phyloP scores from a whole-genome alignment of 2,888 invertebrate species.

The Hypena proboscidalis region DNA sequence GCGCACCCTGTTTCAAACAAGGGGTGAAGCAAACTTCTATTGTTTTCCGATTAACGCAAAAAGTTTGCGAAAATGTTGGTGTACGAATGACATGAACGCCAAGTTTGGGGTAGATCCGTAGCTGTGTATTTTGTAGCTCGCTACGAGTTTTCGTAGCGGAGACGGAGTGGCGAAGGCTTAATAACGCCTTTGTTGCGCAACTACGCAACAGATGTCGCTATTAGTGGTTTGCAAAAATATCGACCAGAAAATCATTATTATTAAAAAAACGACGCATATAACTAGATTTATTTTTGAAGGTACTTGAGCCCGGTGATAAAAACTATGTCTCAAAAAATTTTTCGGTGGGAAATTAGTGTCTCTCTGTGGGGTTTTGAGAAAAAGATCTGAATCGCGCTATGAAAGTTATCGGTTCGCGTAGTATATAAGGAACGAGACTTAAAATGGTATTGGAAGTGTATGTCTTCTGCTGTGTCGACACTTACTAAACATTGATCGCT shows the following conservation, averaged over 20 bases:
- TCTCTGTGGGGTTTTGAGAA: background rate
- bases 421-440: constrained; percentile 7
- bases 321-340: background rate
- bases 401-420: constrained; percentile 17
- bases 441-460: constrained; percentile 38
- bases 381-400: constrained; percentile 32
- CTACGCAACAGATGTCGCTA: constrained; percentile 35
- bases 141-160: background rate
- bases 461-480: constrained; percentile 51
- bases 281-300: background rate
- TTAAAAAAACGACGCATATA: background rate
- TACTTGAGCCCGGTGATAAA: background rate
- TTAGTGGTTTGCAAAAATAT: constrained; percentile 13
- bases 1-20: no score
- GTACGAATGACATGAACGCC: no score
- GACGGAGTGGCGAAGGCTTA: background rate
- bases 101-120: no score
- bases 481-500: constrained; percentile 66
- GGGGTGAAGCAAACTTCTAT: no score
- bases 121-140: no score
- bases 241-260: background rate
- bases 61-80: no score
- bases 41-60: no score
- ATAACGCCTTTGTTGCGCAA: constrained; percentile 7
- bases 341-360: background rate